These are phyloP conservation scores for Rhodinocichla rosea DNA, from an alignment of 2,113 vertebrate species.

Conservation along the genomic window DNA sequence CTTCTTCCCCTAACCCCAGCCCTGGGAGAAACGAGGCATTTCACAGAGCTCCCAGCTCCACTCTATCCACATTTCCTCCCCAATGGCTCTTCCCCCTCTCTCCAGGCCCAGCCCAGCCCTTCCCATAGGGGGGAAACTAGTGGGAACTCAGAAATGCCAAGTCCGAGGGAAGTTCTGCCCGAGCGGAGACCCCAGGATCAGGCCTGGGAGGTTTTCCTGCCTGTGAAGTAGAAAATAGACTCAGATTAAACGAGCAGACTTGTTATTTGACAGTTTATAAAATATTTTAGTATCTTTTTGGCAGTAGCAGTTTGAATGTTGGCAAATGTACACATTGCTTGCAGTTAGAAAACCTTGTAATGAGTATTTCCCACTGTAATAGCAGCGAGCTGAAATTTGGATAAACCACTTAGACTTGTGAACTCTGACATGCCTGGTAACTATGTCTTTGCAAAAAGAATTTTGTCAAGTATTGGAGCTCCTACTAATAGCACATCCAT, in stretches of 20 bases:
- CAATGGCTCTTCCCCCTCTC: not conserved
- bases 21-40: not conserved
- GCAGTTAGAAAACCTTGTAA: slow-evolving; percentile 76
- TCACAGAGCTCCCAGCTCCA: not conserved
- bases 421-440: slow-evolving; percentile 82
- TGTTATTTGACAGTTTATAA: slow-evolving; percentile 83
- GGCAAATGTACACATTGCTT: slow-evolving; percentile 75
- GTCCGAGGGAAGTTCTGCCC: not conserved
- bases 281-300: slow-evolving; percentile 84
- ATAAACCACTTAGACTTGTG: slow-evolving; percentile 82
- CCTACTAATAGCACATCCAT: slow-evolving; percentile 87
- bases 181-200: not conserved
- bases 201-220: slow-evolving; percentile 61
- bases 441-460: slow-evolving; percentile 80
- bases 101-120: not conserved
- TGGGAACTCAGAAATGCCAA: not conserved
- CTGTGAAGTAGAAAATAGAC: slow-evolving; percentile 72
- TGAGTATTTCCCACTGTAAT: slow-evolving; percentile 79
- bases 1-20: not conserved
- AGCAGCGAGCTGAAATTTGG: slow-evolving; percentile 79
- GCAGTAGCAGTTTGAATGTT: slow-evolving; percentile 79
- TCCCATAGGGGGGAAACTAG: not conserved
- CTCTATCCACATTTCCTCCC: not conserved
- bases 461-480: slow-evolving; percentile 84
- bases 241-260: slow-evolving; percentile 79